Evolutionary conservation across 2,888 invertebrate species (phyloP), one percentile per base, ranked within the genome.

Genomic region (Lapara coniferarum): DNA sequence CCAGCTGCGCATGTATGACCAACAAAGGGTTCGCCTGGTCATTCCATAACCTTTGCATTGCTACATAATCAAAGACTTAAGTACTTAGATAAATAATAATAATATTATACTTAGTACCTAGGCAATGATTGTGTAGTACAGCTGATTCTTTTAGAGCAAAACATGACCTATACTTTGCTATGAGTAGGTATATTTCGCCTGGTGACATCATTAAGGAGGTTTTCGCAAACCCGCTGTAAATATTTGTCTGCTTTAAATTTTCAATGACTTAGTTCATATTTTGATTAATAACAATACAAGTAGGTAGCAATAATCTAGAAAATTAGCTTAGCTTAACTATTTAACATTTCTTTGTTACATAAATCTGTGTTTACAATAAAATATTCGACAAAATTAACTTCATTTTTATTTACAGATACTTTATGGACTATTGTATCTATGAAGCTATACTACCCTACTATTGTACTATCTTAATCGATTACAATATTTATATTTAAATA

Each of bases 381-480:
- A 51, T 57, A 69, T 66, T 53, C 14, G 55, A 69, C 51, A 58
- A 37, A 49, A 66, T 71, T 71, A 67, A 58, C 56, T 69, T 71
- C 49, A 10, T 46, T 57, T 37, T 67, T 74, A 75, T 77, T 70
- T 75, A 78, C 74, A 73, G 37, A 67, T 66, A 63, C 16, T 46
- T 19, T 16, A 16, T 59, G 37, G 44, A 44, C 59, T 63, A 63
- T 63, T 46, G 66, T 68, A 56, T 72, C 71, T 75, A 73, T 71
- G 63, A 71, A 59, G 67, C 76, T 77, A 80, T 75, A 25, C 25
- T 25, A 25, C 69, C 57, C 81, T 85, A 84, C 85, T 87, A 87
- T 87, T 86, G 84, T 85, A 83, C 87, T 87, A 85, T 78, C 80
- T 84, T 81, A 78, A 74, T 75, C 81, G 80, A 75, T 76, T 75